Evolutionary conservation across 2,888 invertebrate genomes (phyloP).

Genomic region (Drosophila hawaiiensis): DNA sequence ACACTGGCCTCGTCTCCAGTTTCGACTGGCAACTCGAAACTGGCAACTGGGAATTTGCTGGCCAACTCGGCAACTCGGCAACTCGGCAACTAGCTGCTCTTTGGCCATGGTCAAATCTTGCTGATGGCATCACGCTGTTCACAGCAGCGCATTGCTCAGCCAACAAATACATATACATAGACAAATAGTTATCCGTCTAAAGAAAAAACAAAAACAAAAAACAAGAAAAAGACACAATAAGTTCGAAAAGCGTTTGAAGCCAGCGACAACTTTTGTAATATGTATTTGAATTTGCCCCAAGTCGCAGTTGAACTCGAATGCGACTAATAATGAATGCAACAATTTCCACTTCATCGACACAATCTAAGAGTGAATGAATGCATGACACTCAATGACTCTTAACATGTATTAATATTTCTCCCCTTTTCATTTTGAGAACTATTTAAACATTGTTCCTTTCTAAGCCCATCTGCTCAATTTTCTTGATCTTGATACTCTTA

Average conservation of each 20-base stretch:
- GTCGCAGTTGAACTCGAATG: conserved; percentile 14
- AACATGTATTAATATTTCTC: background rate
- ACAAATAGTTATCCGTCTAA: conserved; percentile 3
- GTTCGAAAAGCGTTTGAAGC: conserved; percentile 38
- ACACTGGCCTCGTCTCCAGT: conserved; percentile 36
- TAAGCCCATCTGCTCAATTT: background rate
- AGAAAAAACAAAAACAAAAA: background rate
- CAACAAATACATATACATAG: conserved; percentile 15
- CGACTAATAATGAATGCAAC: conserved; percentile 27
- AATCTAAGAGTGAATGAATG: background rate
- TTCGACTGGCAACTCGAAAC: conserved; percentile 17
- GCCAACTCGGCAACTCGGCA: conserved; percentile 24
- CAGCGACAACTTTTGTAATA: conserved; percentile 35
- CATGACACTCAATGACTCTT: background rate
- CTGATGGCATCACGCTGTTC: conserved; percentile 77
- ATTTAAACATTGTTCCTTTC: background rate
- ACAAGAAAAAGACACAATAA: background rate
- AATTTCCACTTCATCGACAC: background rate
- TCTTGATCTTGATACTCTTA: background rate
- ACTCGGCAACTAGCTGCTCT: conserved; percentile 37
- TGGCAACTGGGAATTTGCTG: conserved; percentile 11
- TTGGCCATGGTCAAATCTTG: conserved; percentile 57
- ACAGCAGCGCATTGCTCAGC: conserved; percentile 58
- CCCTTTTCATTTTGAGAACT: background rate
- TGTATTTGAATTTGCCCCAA: conserved; percentile 15